A percentile compares a stretch with the other conserved stretches of the same genome.
Evolutionary conservation across 2,797 vertebrate species (phyloP).

Genomic region (Macropus fuliginosus): DNA sequence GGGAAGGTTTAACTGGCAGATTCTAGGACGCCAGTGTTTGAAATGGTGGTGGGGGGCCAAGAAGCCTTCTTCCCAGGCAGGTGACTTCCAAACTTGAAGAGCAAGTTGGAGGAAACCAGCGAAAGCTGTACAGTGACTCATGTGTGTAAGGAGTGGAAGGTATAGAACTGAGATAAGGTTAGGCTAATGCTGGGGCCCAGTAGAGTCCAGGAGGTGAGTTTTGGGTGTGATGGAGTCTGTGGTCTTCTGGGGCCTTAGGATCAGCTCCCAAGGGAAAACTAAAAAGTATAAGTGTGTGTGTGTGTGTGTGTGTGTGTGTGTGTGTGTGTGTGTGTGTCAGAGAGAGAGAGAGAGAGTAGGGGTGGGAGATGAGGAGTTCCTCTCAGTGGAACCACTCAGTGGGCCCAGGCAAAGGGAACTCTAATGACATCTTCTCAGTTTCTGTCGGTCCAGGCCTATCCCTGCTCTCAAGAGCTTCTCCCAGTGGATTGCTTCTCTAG

Average conservation of each 20-base stretch:
- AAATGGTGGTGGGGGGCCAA: background rate
- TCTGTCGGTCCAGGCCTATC: background rate
- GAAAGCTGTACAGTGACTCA: background rate
- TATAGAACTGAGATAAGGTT: background rate
- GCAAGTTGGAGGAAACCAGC: background rate
- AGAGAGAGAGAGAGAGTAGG: background rate
- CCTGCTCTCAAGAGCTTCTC: background rate
- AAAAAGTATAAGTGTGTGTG: background rate
- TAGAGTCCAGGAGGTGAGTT: background rate
- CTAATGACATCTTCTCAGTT: background rate
- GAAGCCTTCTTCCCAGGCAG: conserved; percentile 1
- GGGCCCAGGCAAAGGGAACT: background rate
- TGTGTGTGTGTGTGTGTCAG: conserved; percentile 11
- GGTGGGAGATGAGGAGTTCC: background rate
- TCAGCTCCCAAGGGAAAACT: background rate
- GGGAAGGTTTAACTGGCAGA: background rate
- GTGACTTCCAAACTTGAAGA: background rate
- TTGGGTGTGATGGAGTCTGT: conserved; percentile 47
- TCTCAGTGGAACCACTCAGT: background rate
- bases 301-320: conserved; percentile 10
- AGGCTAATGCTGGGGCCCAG: background rate
- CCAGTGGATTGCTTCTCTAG: background rate
- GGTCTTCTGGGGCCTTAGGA: conserved; percentile 71
- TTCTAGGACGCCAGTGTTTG: conserved; percentile 29
- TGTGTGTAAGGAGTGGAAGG: background rate